Evolutionary conservation across 1,140 invertebrate genomes (phyloP), one percentile per base, ranked within the genome.

Genomic region (Lasioglossum baleicum): DNA sequence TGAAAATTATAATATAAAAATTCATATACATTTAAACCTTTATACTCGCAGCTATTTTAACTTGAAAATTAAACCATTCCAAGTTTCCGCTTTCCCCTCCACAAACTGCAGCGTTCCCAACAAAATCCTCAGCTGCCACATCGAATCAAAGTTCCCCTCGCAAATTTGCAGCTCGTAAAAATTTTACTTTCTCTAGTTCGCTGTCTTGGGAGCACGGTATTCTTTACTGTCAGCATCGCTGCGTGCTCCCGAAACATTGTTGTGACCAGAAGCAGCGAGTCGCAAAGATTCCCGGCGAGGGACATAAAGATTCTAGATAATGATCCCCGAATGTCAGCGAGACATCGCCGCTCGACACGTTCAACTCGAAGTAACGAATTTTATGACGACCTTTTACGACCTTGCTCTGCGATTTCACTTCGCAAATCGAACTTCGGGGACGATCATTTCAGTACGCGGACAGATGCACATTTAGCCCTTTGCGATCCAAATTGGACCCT

Each of bases 341-440:
- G 61, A 69, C 65, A 40, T 65, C n/a, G 61, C 13, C 61, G 44
- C n/a, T 35, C 51, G 17, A 67, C 56, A 70, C 22, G 64, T 20
- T 17, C 64, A 10, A 42, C 60, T 20, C 31, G n/a, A 48, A 17
- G 42, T 26, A 15, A n/a, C 56, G 58, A 70, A 70, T 71, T 77
- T 71, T 63, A 77, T 68, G 26, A 17, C 7, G 40, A 6, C 7
- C 13, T 64, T 70, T 77, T 77, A 77, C 75, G 66, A 76, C 40
- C 20, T 5, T 11, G 15, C 8, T 3, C 20, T 17, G 31, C 35
- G 22, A 75, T 63, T 63, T 63, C 67, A 11, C 17, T 11, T 22
- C 42, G 68, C 42, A 11, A 26, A 51, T 26, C 65, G n/a, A 22
- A 53, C 7, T 42, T 20, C 13, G 31, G 15, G 13, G 20, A 40